Conservation (phyloP, 1,140 invertebrate genomes). For the Agraylea sexmaculata region DNA sequence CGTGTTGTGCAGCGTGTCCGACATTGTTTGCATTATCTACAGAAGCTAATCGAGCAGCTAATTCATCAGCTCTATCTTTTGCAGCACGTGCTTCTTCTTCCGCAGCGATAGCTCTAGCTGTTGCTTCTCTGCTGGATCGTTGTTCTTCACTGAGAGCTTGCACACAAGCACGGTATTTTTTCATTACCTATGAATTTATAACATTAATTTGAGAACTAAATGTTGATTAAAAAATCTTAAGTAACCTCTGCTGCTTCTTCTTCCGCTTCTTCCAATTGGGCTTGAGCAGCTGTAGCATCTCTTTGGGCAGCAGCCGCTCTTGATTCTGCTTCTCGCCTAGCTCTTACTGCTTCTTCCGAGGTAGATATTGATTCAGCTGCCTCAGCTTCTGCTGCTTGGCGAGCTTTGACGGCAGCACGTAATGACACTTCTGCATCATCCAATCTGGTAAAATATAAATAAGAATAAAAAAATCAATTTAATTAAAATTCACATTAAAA, state of each 20-base stretch:
- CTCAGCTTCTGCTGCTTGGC: constrained; percentile 48
- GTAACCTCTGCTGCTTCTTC: constrained; percentile 74
- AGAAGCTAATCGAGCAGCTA: constrained; percentile 8
- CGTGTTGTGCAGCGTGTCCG: constrained; percentile 17
- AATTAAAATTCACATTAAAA: constrained; percentile 1
- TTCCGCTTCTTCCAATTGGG: constrained; percentile 82
- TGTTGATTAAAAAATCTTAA: not conserved
- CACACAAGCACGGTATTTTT: constrained; percentile 83
- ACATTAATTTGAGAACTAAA: not conserved
- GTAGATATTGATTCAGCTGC: constrained; percentile 63
- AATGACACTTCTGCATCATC: constrained; percentile 82
- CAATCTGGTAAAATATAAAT: constrained; percentile 30
- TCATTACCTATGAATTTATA: constrained; percentile 50
- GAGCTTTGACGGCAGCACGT: constrained; percentile 70
- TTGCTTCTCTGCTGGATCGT: constrained; percentile 65
- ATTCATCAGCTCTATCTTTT: constrained; percentile 50
- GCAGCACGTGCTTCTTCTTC: constrained; percentile 64
- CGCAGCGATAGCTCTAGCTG: constrained; percentile 64
- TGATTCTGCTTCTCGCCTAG: constrained; percentile 70
- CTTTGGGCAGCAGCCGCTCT: constrained; percentile 57
- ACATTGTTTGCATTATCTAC: constrained; percentile 11
- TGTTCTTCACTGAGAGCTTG: constrained; percentile 78
- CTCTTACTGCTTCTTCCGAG: constrained; percentile 65
- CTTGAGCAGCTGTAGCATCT: constrained; percentile 69
- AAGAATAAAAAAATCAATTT: not conserved